Base-by-base conservation (phyloP, 1,140 invertebrate genomes). In the Propsilocerus akamusi region DNA sequence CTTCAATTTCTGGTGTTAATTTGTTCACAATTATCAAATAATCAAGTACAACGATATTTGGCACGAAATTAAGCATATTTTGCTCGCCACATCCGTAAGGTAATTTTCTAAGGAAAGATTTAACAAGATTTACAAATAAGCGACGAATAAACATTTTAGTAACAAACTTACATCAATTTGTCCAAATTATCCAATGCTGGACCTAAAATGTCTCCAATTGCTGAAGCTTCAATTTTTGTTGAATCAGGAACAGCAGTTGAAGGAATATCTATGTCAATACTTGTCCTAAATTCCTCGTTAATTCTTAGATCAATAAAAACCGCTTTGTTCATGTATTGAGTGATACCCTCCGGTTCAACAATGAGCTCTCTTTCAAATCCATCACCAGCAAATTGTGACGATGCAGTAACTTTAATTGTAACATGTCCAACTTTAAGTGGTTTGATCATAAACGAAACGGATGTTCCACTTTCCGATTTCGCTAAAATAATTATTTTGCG, bases 41-140 rank as follows among this genome's bases (percentile, higher is more conserved):
- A 69, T 83, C 80, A 2, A 76, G 74, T 61, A 91, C 46, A 3
- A 47, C 46, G 22, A 47, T 85, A 61, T 90, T 90, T 4, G 91
- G 89, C 12, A 94, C 86, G 59, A 94, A 86, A 58, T 90, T 87
- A 0, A 93, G 67, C 83, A 96, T 90, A 61, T 95, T 96, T 63
- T 96, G 91, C 71, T 96, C 91, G 25, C 91, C 90, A 66, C 92
- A 96, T 2, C 88, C 90, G 54, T 80, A 87, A 1, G 92, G 90
- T 73, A 91, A 80, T 59, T n/a, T n/a, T n/a, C n/a, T n/a, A n/a
- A n/a, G n/a, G n/a, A n/a, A n/a, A n/a, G n/a, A n/a, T n/a, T n/a
- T n/a, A n/a, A n/a, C n/a, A n/a, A n/a, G n/a, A n/a, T n/a, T n/a
- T n/a, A n/a, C n/a, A n/a, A n/a, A n/a, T n/a, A n/a, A n/a, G n/a